phyloP scores from a whole-genome alignment of 2,888 invertebrate species.

The Synanthedon tipuliformis region DNA sequence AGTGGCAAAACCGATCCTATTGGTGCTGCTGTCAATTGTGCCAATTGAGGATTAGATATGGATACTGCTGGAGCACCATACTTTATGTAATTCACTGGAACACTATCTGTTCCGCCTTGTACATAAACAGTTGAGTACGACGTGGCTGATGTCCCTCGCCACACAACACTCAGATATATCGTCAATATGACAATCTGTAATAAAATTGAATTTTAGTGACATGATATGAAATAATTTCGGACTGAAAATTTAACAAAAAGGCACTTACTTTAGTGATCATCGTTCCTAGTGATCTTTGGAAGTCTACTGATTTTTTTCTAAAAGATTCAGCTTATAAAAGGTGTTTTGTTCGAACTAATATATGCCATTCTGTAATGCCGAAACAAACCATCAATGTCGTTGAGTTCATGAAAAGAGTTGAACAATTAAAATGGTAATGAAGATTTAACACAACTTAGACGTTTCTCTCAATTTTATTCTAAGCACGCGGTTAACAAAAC shows the following conservation, averaged over 20 bases:
- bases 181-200: slow-evolving; percentile 29
- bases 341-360: slow-evolving; percentile 49
- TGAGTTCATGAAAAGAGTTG: slow-evolving; percentile 48
- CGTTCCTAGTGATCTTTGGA: slow-evolving; percentile 50
- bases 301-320: slow-evolving; percentile 56
- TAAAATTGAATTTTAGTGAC: slow-evolving; percentile 4
- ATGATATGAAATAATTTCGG: not conserved
- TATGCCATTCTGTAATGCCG: slow-evolving; percentile 63
- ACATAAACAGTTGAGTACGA: slow-evolving; percentile 45
- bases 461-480: slow-evolving; percentile 44
- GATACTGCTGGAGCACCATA: slow-evolving; percentile 34
- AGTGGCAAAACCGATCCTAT: slow-evolving; percentile 22
- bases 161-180: slow-evolving; percentile 9
- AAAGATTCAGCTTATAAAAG: slow-evolving; percentile 53
- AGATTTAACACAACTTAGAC: slow-evolving; percentile 44
- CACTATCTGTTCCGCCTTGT: slow-evolving; percentile 27
- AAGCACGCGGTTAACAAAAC: slow-evolving; percentile 45
- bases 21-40: slow-evolving; percentile 30
- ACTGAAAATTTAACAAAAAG: not conserved
- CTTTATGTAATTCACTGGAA: slow-evolving; percentile 31
- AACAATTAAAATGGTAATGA: slow-evolving; percentile 65
- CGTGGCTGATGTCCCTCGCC: slow-evolving; percentile 19
- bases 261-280: slow-evolving; percentile 58
- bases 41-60: slow-evolving; percentile 22
- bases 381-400: slow-evolving; percentile 67